Evolutionary conservation across 23 tunicate genomes (phyloP), one percentile per base, ranked within the genome.

Genomic region (Pegea sp.): DNA sequence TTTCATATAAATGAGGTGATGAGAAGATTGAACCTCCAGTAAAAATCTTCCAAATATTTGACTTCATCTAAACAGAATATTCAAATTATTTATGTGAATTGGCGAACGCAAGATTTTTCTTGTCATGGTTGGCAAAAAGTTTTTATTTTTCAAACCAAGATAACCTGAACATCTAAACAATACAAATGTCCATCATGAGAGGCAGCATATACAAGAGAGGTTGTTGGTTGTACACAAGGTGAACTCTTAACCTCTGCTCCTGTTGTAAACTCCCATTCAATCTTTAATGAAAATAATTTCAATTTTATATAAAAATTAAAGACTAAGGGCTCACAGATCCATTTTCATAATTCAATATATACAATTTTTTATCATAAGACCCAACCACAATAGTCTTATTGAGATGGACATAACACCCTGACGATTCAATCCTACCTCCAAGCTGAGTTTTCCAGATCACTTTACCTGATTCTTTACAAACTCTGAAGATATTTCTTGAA

Each of bases 141-240:
- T 22, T 48, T 48, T 54, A 26, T 56, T 30, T 48, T 52, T 13
- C n/a, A 28, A 28, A 56, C 19, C 11, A 26, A 16, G 30, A n/a
- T 44, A 55, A 62, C 95, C 44, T 74, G 27, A 0, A 61, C 38
- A 68, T 84, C 63, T 5, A 84, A 64, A 33, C 76, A 63, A 43
- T 73, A 84, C 30, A 84, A n/a, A 57, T 27, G 42, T 5, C 84
- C 95, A 63, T 74, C 84, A 49, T 84, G 95, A 2, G 95, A 84
- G 31, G 76, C 84, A 52, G 63, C 42, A 34, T 46, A 74, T 7
- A 73, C 63, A n/a, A 46, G 21, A 4, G 68, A 58, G 22, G 53
- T 16, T 1, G 69, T 66, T 22, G 73, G 66, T 38, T 38, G 46
- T 11, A 38, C 46, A 58, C 84, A 73, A 4, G 84, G 84, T 5